Base-by-base conservation (phyloP, 2,888 invertebrate species). In the Zaprionus bogoriensis region DNA sequence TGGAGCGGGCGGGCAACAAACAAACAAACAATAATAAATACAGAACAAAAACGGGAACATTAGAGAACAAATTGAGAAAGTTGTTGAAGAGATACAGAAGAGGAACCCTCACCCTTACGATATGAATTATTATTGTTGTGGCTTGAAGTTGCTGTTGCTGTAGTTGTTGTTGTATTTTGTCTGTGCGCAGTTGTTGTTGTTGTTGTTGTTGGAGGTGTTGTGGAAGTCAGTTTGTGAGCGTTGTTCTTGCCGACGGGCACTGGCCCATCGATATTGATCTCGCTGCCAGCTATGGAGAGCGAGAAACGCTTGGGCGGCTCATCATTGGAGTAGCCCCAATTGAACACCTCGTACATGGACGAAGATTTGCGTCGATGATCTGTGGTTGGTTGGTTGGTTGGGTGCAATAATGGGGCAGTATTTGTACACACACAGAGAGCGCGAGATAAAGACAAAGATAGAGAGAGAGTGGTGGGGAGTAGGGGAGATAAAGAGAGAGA, bases 261-360 rank as follows among this genome's bases (percentile, higher is more conserved):
- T 65, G 90, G 89, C 79, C 89, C 90, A 88, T 89, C 91, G 82
- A 91, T 91, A 87, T 91, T 90, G 70, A 91, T 91, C 83, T 91
- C 91, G 76, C 89, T 89, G 77, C 89, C 90, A 70, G 89, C 90
- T 74, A 91, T 89, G 48, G 91, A 90, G 50, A 91, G 86, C 64
- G 89, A 89, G 73, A 89, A 90, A 77, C 90, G 89, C 86, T 91
- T 91, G 55, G 91, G 91, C 73, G 89, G 91, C 79, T 91, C 91
- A 84, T 91, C 91, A 84, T 90, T 91, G 75, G 89, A 88, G 79
- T 89, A 89, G 77, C 91, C 93, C 94, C 94, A 94, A 92, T 94
- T 93, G 92, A 94, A 94, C 88, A 94, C 94, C 92, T 94, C 94
- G 92, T 94, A 94, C 93, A 94, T 94, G 89, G 94, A 94, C 90